Evolutionary conservation across 2,113 vertebrate genomes (phyloP), one percentile per base, ranked within the genome.

Genomic region (Trematocara nigrifrons): DNA sequence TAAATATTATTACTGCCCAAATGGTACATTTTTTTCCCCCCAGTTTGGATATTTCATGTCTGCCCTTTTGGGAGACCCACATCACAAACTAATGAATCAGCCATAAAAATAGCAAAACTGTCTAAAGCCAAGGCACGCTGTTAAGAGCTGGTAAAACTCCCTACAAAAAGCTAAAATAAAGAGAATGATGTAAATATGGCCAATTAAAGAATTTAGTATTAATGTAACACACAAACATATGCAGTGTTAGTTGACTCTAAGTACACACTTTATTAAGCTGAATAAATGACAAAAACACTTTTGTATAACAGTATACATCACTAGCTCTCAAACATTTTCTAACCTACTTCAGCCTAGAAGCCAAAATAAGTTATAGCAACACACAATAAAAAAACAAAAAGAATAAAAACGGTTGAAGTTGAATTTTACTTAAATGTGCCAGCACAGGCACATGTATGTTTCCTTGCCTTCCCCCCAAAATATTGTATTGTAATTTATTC

Each of bases 21-120:
- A 66, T 10, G 10, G 35, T 66, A 20, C 16, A 0, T 35, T n/a
- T 16, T 18, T 3, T 18, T 3, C 0, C 18, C 61, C 0, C 18
- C 61, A 66, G 61, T 40, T 66, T 66, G 35, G 6, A 66, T 20
- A 66, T n/a, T 4, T 64, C 16, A 64, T 64, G 2, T 64, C 6
- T 38, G 59, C 4, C 59, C 59, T 38, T 64, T n/a, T 1, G 59
- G 2, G 1, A 38, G 0, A 38, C 31, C 31, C 59, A 64, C 59
- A 64, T 38, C 31, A 64, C 31, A 64, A 64, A 64, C 31, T 38
- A 64, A 64, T 38, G 16, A 64, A 40, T 40, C 29, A 13, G 61
- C 18, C 18, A 66, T 66, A 66, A 66, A 12, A 20, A 40, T 66
- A 66, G 11, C 11, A 29, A 57, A 57, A 29, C 22, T 57, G 12